Percentiles rank a stretch among this genome's conserved stretches.
phyloP scores from a whole-genome alignment of 2,888 invertebrate species.

The Phlogophora meticulosa region DNA sequence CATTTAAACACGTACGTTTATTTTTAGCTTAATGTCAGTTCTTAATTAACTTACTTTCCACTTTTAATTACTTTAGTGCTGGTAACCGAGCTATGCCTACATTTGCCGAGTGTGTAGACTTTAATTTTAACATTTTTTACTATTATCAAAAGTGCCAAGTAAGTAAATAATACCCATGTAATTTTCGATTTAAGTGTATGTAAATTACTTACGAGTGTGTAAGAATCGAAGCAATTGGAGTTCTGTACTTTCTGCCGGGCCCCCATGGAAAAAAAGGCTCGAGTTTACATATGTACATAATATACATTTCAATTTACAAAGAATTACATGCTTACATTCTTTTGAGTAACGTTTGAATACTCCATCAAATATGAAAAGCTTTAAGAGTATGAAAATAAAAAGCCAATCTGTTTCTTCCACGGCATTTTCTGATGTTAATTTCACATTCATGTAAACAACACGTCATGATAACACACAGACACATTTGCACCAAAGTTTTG shows the following conservation, averaged over 20 bases:
- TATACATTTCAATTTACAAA: not conserved
- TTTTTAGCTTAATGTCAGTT: conserved; percentile 39
- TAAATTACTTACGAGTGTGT: no score
- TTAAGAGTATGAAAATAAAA: not conserved
- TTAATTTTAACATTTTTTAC: not conserved
- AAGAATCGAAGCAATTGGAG: no score
- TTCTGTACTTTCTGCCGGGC: no score
- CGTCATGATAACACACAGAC: conserved; percentile 6
- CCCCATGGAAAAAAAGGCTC: no score
- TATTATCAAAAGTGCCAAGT: not conserved
- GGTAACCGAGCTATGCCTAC: conserved; percentile 2
- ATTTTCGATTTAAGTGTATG: not conserved
- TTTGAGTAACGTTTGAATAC: conserved; percentile 14
- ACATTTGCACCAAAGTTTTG: conserved; percentile 45
- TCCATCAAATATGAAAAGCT: conserved; percentile 15
- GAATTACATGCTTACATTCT: not conserved
- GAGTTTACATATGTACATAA: no score
- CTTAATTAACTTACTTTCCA: conserved; percentile 23
- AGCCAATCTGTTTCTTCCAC: conserved; percentile 3
- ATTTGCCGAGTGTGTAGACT: conserved; percentile 9
- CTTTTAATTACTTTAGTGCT: conserved; percentile 39
- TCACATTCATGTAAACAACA: conserved; percentile 16
- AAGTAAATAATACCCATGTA: not conserved
- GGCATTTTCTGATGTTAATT: conserved; percentile 10
- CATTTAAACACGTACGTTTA: conserved; percentile 22